Percentiles rank a stretch among this genome's conserved stretches.
Evolutionary conservation across 1,140 invertebrate genomes (phyloP).

Genomic region (Adoxophyes honmai): DNA sequence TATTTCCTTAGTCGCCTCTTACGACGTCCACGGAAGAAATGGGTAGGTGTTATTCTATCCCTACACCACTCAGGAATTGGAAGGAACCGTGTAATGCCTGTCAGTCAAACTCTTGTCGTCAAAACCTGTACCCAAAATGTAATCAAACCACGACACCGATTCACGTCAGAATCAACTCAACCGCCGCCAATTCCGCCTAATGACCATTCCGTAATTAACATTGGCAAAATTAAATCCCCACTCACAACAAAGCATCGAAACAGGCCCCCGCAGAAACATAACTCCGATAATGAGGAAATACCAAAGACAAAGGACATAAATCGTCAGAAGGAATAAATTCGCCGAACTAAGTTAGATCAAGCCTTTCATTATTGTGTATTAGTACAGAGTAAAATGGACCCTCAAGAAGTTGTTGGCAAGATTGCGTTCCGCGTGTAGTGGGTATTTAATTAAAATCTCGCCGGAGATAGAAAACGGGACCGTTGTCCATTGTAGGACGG

Average conservation of each 20-base stretch:
- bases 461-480: constrained; percentile 4
- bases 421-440: neutral
- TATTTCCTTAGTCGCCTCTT: too few relatives aligned
- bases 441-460: constrained; percentile 9
- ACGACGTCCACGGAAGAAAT: too few relatives aligned
- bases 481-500: neutral
- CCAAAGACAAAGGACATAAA: constrained; percentile 9
- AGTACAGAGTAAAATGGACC: neutral
- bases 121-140: too few relatives aligned
- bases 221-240: too few relatives aligned
- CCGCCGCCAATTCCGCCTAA: too few relatives aligned
- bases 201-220: too few relatives aligned
- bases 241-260: neutral
- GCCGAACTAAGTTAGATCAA: constrained; percentile 8
- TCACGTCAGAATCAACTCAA: too few relatives aligned
- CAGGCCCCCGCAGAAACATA: neutral
- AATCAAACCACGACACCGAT: too few relatives aligned
- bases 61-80: too few relatives aligned
- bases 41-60: too few relatives aligned
- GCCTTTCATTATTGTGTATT: constrained; percentile 6
- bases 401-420: neutral
- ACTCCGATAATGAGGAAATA: constrained; percentile 3
- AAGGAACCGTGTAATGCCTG: too few relatives aligned
- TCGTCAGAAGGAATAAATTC: constrained; percentile 9
- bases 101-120: too few relatives aligned